Conservation (phyloP, 2,113 vertebrate genomes). For the Marmota monax region DNA sequence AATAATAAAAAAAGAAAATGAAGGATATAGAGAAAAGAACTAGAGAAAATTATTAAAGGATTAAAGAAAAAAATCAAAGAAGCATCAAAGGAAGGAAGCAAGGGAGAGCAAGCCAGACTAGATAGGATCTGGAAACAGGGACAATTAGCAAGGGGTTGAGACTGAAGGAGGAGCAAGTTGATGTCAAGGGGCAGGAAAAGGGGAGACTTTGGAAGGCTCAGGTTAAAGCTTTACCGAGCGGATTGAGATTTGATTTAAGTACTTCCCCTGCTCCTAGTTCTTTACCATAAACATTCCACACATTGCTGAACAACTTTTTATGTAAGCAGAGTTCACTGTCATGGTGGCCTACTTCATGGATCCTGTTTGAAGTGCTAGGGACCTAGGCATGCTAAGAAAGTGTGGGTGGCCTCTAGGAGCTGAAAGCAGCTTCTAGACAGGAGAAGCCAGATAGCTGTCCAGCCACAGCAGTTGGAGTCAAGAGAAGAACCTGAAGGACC, state of each 20-base stretch:
- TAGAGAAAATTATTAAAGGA: not conserved
- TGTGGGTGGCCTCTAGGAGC: no score
- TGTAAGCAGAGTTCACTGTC: not conserved
- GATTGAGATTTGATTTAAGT: not conserved
- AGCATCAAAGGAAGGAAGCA: not conserved
- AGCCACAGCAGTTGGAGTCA: not conserved
- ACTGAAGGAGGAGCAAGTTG: not conserved
- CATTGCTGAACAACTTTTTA: not conserved
- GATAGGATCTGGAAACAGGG: not conserved
- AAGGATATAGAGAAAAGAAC: not conserved
- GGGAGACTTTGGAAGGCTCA: not conserved
- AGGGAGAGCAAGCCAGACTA: not conserved
- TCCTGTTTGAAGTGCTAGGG: no score
- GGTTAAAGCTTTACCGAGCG: not conserved
- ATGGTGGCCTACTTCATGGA: no score
- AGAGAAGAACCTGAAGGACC: not conserved
- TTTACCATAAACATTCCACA: not conserved
- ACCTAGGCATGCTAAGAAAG: no score
- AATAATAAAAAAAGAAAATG: slow-evolving; percentile 24
- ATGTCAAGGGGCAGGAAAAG: not conserved
- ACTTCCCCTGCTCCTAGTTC: not conserved
- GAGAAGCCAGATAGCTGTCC: not conserved
- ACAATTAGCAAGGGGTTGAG: not conserved
- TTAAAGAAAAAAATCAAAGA: not conserved
- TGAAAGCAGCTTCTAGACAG: no score